Base-by-base conservation (phyloP, 2,797 vertebrate genomes). In the Alcedo quadribrachys region DNA sequence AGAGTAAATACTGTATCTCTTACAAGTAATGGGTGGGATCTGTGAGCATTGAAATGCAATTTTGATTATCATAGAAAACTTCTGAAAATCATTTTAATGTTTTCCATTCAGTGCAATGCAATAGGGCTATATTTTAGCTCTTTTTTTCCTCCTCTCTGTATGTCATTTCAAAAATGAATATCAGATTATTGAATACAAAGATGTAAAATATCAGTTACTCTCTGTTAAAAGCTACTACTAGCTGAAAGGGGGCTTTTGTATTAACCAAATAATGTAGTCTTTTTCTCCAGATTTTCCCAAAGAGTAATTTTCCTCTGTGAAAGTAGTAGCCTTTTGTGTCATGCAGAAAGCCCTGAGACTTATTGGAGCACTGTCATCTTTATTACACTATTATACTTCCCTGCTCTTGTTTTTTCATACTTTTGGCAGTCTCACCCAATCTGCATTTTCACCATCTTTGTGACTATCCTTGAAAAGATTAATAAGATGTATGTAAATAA, bases 11-110 rank as follows among this genome's bases (percentile, higher is more conserved):
- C 4, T 22, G 8, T 48, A 58, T 89, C 74, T 94, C 45, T 93
- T 81, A 15, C 16, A 83, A 71, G 20, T 71, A 91, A 83, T 66
- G n/a, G 30, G 25, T 35, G 54, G 37, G 20, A 91, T 58, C 30
- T 95, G 74, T 83, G 16, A 25, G 24, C 81, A 82, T 76, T 93
- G 92, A 88, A 4, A 4, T 74, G 81, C 32, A 86, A 7, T 70
- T 93, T 94, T 92, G 87, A 11, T 81, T 81, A 80, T 51, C 42
- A 84, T 54, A 86, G 95, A 89, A 85, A 83, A 74, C 32, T 87
- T 55, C 85, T 43, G 7, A 70, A 85, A 84, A 79, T 55, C 14
- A 67, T 89, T 94, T 66, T 54, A 83, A 55, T 83, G 10, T 74
- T 93, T 73, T 82, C 55, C 32, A 61, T 76, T 89, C 83, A 92